phyloP scores from a whole-genome alignment of 2,888 invertebrate species.

The Drosophila differens region DNA sequence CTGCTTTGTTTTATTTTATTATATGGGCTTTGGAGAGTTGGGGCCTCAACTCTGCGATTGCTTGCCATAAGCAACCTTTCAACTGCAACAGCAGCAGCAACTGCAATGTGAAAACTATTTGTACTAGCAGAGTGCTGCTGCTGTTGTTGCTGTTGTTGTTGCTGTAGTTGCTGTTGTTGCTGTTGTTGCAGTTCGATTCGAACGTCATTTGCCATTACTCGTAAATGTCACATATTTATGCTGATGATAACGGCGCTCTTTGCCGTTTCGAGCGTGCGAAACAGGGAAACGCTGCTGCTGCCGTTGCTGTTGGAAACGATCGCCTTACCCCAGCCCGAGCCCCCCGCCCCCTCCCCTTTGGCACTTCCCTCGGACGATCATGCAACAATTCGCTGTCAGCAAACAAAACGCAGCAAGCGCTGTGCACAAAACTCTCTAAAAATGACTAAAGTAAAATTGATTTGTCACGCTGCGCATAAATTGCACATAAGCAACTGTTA shows the following conservation, averaged over 20 bases:
- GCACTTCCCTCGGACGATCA: conserved; percentile 20
- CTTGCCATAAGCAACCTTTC: conserved; percentile 45
- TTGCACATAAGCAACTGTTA: conserved; percentile 76
- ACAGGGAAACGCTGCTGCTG: conserved; percentile 34
- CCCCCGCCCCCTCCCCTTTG: background rate
- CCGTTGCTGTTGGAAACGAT: background rate
- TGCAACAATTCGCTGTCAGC: conserved; percentile 60
- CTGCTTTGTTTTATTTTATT: background rate
- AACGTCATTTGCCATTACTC: conserved; percentile 56
- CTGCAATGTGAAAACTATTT: conserved; percentile 48
- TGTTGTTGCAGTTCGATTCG: conserved; percentile 35
- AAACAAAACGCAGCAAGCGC: conserved; percentile 31
- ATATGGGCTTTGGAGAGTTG: background rate
- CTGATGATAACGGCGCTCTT: conserved; percentile 70
- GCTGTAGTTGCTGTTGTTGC: conserved; percentile 14
- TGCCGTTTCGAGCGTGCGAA: conserved; percentile 69
- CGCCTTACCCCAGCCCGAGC: background rate
- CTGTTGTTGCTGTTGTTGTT: background rate
- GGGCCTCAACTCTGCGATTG: background rate
- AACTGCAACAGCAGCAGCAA: conserved; percentile 48
- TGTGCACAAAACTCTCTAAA: conserved; percentile 57
- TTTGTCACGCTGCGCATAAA: conserved; percentile 83
- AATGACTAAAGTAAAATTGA: conserved; percentile 71
- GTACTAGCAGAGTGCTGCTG: conserved; percentile 10
- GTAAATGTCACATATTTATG: conserved; percentile 60